Percentiles rank a stretch among this genome's conserved stretches.
Conservation (phyloP, 2,888 invertebrate species). For the Megamerina dolium region DNA sequence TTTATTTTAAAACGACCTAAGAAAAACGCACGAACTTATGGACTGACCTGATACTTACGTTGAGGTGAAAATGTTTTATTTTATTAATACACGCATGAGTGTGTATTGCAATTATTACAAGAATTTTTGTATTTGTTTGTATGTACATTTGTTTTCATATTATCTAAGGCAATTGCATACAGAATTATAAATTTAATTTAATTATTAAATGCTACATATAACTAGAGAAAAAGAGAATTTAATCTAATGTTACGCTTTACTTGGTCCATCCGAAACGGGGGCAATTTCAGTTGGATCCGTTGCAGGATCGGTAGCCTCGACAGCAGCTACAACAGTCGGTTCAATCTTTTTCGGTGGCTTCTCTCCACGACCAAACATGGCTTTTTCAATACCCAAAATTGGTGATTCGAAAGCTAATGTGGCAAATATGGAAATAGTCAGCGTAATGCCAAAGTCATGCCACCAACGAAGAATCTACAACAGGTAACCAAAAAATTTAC, state of each 20-base stretch:
- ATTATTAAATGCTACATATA: no score
- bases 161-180: no score
- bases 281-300: neutral
- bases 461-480: slow-evolving; percentile 47
- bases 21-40: no score
- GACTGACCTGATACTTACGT: no score
- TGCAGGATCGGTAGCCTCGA: neutral
- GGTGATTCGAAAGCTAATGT: slow-evolving; percentile 52
- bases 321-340: slow-evolving; percentile 6
- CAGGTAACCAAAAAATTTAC: slow-evolving; percentile 7
- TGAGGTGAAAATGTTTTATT: no score
- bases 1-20: no score
- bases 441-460: slow-evolving; percentile 47
- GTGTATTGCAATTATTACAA: no score
- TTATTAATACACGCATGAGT: no score
- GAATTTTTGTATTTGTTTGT: no score
- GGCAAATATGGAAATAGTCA: slow-evolving; percentile 46
- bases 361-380: slow-evolving; percentile 32
- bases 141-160: no score
- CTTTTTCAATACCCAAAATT: slow-evolving; percentile 47
- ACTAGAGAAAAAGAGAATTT: no score
- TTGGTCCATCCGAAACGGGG: slow-evolving; percentile 9
- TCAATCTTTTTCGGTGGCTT: slow-evolving; percentile 25
- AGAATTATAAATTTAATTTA: no score
- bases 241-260: slow-evolving; percentile 8